Evolutionary conservation across 1,140 invertebrate genomes (phyloP), one percentile per base, ranked within the genome.

Genomic region (Aphelenchoides fujianensis): DNA sequence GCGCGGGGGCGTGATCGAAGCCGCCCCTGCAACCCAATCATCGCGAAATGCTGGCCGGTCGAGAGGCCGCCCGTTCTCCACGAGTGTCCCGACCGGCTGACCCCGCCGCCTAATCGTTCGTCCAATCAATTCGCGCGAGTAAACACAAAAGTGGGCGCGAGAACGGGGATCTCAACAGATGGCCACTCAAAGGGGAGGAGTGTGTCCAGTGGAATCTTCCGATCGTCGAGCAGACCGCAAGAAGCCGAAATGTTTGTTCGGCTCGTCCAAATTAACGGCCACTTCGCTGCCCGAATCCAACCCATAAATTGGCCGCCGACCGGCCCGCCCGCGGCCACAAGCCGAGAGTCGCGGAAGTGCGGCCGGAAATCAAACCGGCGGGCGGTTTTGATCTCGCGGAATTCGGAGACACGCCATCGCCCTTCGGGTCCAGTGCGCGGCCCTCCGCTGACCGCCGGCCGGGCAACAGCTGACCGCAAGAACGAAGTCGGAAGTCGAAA

Each of bases 281-380:
- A 48, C 23, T 48, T 48, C 41, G 41, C n/a, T n/a, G n/a, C n/a
- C n/a, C n/a, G n/a, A n/a, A n/a, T n/a, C n/a, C n/a, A n/a, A n/a
- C n/a, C n/a, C n/a, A n/a, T n/a, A n/a, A n/a, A n/a, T n/a, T 48
- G 41, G 12, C 41, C 41, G 23, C 41, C 23, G 41, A 48, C 12
- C 41, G 41, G 41, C 12, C 41, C 12, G 12, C 41, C 12, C 41
- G 23, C 12, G 41, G 41, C 41, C 41, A 48, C 23, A 48, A 48
- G 23, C 41, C 41, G 41, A 23, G 23, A 48, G 41, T 48, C 12
- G 12, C 41, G 12, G 12, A 48, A 48, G 41, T 16, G n/a, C n/a
- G n/a, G n/a, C n/a, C n/a, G n/a, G n/a, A n/a, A 48, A 48, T 48
- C 41, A 48, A n/a, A n/a, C n/a, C 23, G 41, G 41, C 41, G 41